phyloP scores from a whole-genome alignment of 2,113 vertebrate genomes.

The Riparia riparia region DNA sequence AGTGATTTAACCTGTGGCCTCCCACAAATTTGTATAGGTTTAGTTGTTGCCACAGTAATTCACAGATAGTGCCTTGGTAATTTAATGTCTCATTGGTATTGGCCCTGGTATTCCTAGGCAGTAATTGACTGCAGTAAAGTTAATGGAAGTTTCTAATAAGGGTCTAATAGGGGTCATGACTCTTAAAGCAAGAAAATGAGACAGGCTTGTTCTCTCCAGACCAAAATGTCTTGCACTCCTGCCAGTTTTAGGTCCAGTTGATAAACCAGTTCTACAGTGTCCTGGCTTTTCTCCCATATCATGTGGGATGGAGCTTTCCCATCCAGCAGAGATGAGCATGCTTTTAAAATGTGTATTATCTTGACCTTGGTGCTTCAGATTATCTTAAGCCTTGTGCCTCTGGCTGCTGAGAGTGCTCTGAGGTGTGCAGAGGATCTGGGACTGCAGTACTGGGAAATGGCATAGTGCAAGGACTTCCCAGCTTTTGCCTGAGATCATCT shows the following conservation, averaged over 20 bases:
- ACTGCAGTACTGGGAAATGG: background rate
- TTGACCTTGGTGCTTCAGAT: background rate
- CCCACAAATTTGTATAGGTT: background rate
- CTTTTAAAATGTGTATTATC: fast-evolving
- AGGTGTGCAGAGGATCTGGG: background rate
- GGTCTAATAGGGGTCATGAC: background rate
- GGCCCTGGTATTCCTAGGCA: background rate
- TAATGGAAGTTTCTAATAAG: background rate
- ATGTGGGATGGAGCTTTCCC: background rate
- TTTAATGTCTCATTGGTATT: background rate
- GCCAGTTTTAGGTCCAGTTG: background rate
- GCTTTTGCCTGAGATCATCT: background rate
- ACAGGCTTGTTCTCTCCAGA: background rate
- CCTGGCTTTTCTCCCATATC: background rate
- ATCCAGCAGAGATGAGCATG: background rate
- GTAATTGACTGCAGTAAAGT: background rate
- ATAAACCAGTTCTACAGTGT: background rate
- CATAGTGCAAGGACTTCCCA: background rate
- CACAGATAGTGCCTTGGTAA: background rate
- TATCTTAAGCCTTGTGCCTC: background rate
- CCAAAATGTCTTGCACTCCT: background rate
- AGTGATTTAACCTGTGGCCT: background rate
- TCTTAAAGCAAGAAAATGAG: background rate
- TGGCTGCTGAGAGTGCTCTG: background rate
- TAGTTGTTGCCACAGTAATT: background rate